phyloP scores from a whole-genome alignment of 2,797 vertebrate species.

The Neosalanx taihuensis region DNA sequence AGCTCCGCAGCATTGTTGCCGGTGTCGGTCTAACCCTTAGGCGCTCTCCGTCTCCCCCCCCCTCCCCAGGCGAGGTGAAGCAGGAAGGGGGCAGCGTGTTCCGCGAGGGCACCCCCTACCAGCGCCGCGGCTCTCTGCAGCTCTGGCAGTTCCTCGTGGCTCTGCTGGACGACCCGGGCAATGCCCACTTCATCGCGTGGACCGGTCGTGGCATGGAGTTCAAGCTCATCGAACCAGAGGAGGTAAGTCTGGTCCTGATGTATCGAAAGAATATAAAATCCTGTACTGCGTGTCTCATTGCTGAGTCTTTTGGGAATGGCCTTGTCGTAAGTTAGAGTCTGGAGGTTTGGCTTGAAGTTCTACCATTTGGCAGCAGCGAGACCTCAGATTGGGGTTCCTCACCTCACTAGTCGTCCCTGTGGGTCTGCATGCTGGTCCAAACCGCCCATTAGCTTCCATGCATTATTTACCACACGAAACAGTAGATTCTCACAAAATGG shows the following conservation, averaged over 20 bases:
- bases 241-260: conserved; percentile 68
- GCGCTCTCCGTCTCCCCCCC: neutral
- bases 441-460: conserved; percentile 66
- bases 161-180: conserved; percentile 88
- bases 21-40: neutral
- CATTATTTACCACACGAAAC: conserved; percentile 68
- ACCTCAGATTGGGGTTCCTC: neutral
- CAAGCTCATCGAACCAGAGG: conserved; percentile 97
- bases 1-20: neutral
- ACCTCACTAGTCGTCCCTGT: conserved; percentile 39
- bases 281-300: too few species aligned
- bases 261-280: neutral
- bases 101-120: conserved; percentile 89
- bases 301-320: neutral
- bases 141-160: conserved; percentile 97
- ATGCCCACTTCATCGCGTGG: conserved; percentile 96
- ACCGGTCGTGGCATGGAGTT: conserved; percentile 98
- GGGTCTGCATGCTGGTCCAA: conserved; percentile 41
- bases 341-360: neutral
- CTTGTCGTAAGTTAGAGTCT: neutral
- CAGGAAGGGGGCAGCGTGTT: conserved; percentile 82
- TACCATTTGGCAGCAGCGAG: too few species aligned
- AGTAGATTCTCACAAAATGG: conserved; percentile 62
- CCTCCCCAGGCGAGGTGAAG: conserved; percentile 83
- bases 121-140: conserved; percentile 92